These are phyloP conservation scores for Myotis lucifugus DNA, from an alignment of 2,113 vertebrate genomes.

Conservation along the genomic window DNA sequence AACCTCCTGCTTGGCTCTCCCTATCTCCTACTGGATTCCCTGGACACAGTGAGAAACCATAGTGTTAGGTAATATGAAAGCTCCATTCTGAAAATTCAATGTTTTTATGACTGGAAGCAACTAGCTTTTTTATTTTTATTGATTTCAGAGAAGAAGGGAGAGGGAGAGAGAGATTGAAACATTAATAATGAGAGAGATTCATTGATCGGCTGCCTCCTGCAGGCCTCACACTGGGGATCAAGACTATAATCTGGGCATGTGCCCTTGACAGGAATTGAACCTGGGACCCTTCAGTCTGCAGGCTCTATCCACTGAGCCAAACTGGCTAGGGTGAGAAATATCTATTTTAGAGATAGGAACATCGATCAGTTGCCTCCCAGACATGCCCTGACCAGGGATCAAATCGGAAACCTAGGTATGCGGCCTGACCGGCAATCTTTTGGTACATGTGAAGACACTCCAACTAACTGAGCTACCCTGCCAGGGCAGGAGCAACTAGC, in stretches of 20 bases:
- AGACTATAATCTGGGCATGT: too few relatives aligned
- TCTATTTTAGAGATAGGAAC: background rate
- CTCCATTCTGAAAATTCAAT: background rate
- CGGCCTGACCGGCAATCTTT: background rate
- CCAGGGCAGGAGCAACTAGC: background rate
- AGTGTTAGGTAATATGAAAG: background rate
- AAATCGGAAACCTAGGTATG: background rate
- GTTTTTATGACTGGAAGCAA: background rate
- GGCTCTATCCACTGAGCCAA: too few relatives aligned
- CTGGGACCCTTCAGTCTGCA: too few relatives aligned
- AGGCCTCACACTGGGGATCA: too few relatives aligned
- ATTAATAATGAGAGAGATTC: background rate
- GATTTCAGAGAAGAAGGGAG: background rate
- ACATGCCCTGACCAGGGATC: background rate
- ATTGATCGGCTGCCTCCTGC: too few relatives aligned
- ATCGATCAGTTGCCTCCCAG: background rate
- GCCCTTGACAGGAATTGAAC: too few relatives aligned
- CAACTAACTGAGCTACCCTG: background rate
- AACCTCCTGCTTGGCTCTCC: background rate
- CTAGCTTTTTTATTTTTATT: background rate
- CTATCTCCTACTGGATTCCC: background rate
- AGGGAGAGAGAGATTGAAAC: background rate
- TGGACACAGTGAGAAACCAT: constrained; percentile 7
- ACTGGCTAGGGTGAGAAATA: background rate
- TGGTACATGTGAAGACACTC: background rate